A percentile compares a stretch with the other conserved stretches of the same genome.
Evolutionary conservation across 1,140 invertebrate species (phyloP).

Genomic region (Drosophila watanabei): DNA sequence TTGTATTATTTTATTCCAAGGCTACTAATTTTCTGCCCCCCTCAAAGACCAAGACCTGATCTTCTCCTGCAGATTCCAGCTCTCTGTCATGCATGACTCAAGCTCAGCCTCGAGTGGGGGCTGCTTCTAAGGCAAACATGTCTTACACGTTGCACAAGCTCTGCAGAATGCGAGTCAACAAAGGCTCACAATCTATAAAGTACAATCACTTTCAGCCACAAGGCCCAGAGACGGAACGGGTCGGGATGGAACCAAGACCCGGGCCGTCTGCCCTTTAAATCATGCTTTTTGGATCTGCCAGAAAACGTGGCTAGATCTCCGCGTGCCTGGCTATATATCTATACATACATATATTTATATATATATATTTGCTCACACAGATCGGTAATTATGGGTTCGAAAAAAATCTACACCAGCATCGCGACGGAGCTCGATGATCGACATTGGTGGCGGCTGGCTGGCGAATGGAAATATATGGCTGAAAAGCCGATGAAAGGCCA

Average conservation of each 20-base stretch:
- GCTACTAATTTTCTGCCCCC: not conserved
- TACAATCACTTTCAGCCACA: conserved; percentile 76
- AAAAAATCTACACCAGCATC: conserved; percentile 70
- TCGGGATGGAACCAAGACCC: not conserved
- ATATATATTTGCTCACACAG: conserved; percentile 43
- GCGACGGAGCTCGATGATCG: conserved; percentile 51
- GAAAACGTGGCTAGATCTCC: conserved; percentile 66
- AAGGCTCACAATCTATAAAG: conserved; percentile 68
- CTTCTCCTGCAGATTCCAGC: conserved; percentile 2
- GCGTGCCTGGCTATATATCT: conserved; percentile 28
- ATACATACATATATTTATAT: conserved; percentile 25
- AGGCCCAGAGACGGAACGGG: conserved; percentile 26
- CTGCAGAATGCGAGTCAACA: conserved; percentile 32
- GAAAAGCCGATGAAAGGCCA: conserved; percentile 73
- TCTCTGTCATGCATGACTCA: conserved; percentile 39
- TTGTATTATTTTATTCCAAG: no score
- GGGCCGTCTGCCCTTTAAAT: conserved; percentile 70
- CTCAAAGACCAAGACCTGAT: conserved; percentile 4
- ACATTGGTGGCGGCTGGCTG: conserved; percentile 57
- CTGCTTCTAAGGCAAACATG: conserved; percentile 58
- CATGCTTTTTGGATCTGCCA: conserved; percentile 51
- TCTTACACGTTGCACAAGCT: conserved; percentile 45
- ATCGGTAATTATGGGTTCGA: conserved; percentile 71
- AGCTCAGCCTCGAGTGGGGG: conserved; percentile 18
- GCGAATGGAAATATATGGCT: conserved; percentile 55